Base-by-base conservation (phyloP, 1,140 invertebrate genomes). In the Drosophila bocqueti region DNA sequence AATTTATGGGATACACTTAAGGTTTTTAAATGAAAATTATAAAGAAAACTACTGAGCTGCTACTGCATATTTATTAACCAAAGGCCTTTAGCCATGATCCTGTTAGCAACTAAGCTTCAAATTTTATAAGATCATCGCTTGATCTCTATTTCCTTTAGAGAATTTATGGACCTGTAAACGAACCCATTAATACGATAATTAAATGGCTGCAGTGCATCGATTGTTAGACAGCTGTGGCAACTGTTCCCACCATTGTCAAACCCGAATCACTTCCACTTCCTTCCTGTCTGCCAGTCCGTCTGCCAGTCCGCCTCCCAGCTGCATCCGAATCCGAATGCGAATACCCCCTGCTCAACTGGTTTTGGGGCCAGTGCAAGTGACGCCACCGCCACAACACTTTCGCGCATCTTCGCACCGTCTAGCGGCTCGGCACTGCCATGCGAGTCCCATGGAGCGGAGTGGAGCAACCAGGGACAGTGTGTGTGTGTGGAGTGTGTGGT, bases 311-410 rank as follows among this genome's bases (percentile, higher is more conserved):
- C 45, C 45, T 13, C 18, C 36, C n/a, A 60, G n/a, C 57, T 46
- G 7, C 26, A 46, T 24, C 18, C 50, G n/a, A 52, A 60, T 24
- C 18, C 50, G n/a, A 52, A 21, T 55, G 13, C 52, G 34, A 16
- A 16, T 55, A 21, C 43, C 63, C 40, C 29, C 57, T 29, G 67
- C 45, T 63, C 50, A 79, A 83, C 81, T 65, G 71, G 57, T 83
- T 79, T 82, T 52, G 60, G 45, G 68, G 65, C 75, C 63, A 80
- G 81, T 83, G 81, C 62, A 84, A 86, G 60, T 87, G 84, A 79
- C 64, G 79, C 57, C 73, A 61, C 65, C 31, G 45, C 42, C 47
- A 59, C 74, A 59, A 49, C 65, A 75, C 76, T 74, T 85, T 85
- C 68, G 82, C 83, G 82, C 81, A 85, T 85, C 77, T 72, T 84